Percentiles rank a stretch among this genome's conserved stretches.
These are phyloP conservation scores for Cecropterus lyciades DNA, from an alignment of 1,140 invertebrate genomes.

Conservation along the genomic window DNA sequence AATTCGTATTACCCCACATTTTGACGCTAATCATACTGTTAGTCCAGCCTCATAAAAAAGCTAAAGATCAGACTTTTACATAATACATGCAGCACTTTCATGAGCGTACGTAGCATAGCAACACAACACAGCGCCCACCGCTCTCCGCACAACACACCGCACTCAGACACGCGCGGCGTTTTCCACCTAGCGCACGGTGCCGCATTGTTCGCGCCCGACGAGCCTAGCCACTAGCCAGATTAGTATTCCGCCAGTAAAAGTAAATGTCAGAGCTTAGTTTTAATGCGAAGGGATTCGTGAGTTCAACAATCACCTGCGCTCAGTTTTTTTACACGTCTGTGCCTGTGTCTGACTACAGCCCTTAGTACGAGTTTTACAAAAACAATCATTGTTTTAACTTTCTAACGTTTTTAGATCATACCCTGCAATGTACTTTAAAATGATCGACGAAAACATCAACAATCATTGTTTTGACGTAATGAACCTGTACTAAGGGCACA, in stretches of 20 bases:
- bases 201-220: conserved; percentile 15
- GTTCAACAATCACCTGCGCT: conserved; percentile 23
- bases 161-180: conserved; percentile 6
- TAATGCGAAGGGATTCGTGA: conserved; percentile 27
- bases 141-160: background rate
- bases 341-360: conserved; percentile 2
- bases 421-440: too few species aligned
- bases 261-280: conserved; percentile 30
- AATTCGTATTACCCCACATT: too few species aligned
- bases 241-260: conserved; percentile 30
- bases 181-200: conserved; percentile 8
- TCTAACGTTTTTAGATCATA: too few species aligned
- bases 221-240: conserved; percentile 23
- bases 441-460: too few species aligned
- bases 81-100: conserved; percentile 3
- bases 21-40: too few species aligned
- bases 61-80: too few species aligned
- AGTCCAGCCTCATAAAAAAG: too few species aligned
- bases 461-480: too few species aligned
- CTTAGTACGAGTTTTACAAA: too few species aligned
- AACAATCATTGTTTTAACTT: too few species aligned
- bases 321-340: conserved; percentile 22
- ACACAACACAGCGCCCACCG: conserved; percentile 6
- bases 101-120: background rate
- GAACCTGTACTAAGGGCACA: too few species aligned